Percentiles rank a stretch among this genome's conserved stretches.
phyloP scores from a whole-genome alignment of 2,888 invertebrate species.

The Diarsia dahlii region DNA sequence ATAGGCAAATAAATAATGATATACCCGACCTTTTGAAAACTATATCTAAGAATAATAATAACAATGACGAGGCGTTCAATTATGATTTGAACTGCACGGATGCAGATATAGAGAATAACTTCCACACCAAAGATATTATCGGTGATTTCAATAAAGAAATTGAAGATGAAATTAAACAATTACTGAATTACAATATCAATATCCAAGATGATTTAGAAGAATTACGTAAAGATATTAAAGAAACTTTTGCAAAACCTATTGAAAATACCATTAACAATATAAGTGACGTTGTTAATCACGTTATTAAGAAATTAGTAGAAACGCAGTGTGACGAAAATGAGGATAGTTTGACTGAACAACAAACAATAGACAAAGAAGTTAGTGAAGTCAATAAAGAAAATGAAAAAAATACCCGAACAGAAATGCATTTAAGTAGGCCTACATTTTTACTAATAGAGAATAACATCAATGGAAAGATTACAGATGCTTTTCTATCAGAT shows the following conservation, averaged over 20 bases:
- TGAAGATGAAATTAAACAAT: constrained; percentile 90
- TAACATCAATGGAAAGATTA: constrained; percentile 85
- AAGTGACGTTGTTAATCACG: constrained; percentile 89
- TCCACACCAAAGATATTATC: constrained; percentile 88
- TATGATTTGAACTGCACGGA: constrained; percentile 81
- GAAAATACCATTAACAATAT: constrained; percentile 89
- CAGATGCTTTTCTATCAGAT: constrained; percentile 91
- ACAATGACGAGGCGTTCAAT: constrained; percentile 72
- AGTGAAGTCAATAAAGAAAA: constrained; percentile 81
- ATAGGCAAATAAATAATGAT: constrained; percentile 77
- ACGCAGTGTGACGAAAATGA: constrained; percentile 78
- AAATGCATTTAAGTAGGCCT: constrained; percentile 87
- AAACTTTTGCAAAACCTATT: constrained; percentile 87
- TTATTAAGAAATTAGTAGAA: constrained; percentile 88
- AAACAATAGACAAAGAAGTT: constrained; percentile 71
- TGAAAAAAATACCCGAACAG: constrained; percentile 82
- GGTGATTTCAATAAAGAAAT: constrained; percentile 91
- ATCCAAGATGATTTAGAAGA: constrained; percentile 88
- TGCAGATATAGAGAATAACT: constrained; percentile 88
- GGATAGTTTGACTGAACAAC: constrained; percentile 58
- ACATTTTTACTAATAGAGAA: constrained; percentile 86
- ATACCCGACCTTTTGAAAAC: constrained; percentile 87
- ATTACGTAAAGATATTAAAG: constrained; percentile 88
- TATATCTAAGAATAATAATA: constrained; percentile 84
- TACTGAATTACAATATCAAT: constrained; percentile 87